These are phyloP conservation scores for Hycleus phaleratus DNA, from an alignment of 1,140 invertebrate genomes.

Conservation along the genomic window DNA sequence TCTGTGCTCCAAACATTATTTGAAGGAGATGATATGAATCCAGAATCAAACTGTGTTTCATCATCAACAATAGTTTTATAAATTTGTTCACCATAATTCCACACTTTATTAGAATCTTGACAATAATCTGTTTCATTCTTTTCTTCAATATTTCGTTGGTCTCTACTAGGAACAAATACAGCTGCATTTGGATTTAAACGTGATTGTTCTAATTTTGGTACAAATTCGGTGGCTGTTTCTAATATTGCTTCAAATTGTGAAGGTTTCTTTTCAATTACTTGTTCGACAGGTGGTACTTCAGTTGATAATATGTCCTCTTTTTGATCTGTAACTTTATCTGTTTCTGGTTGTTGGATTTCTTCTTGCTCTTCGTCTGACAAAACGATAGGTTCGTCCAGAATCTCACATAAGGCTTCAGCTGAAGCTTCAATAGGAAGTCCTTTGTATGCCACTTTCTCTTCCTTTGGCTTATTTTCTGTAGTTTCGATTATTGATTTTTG, in stretches of 20 bases:
- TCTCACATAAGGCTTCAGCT: too few relatives aligned
- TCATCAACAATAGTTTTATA: conserved; percentile 13
- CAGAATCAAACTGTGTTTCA: conserved; percentile 18
- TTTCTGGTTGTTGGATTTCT: background rate
- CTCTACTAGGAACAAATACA: conserved; percentile 33
- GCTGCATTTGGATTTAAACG: conserved; percentile 37
- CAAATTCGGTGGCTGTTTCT: conserved; percentile 30
- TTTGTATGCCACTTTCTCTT: background rate
- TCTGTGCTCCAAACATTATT: too few relatives aligned
- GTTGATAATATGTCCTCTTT: background rate
- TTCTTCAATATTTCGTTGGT: background rate
- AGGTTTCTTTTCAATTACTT: background rate
- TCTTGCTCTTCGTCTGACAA: too few relatives aligned
- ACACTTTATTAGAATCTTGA: conserved; percentile 9
- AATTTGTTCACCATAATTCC: conserved; percentile 24
- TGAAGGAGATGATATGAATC: background rate
- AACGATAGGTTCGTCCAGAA: too few relatives aligned
- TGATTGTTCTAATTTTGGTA: conserved; percentile 28
- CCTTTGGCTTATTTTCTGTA: background rate
- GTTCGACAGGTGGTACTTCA: background rate
- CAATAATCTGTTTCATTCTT: conserved; percentile 13
- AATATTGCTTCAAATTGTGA: conserved; percentile 35
- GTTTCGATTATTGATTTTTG: background rate
- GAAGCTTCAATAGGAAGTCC: too few relatives aligned
- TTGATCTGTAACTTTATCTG: too few relatives aligned